Conservation (phyloP, 30 jellyfish, hydroid and myxozoan species). For the Haliclystus octoradiatus region DNA sequence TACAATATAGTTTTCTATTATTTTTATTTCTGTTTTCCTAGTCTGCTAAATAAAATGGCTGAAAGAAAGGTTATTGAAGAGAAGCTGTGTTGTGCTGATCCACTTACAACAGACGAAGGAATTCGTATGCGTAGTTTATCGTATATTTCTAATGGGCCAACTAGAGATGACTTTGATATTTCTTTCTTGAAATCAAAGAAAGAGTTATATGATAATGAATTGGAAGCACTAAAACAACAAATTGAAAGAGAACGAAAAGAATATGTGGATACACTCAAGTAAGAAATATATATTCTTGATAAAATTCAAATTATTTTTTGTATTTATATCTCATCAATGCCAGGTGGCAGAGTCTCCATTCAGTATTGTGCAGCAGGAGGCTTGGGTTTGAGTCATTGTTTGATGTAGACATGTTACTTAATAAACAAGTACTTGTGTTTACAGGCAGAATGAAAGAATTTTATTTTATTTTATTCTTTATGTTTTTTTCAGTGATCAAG, state of each 20-base stretch:
- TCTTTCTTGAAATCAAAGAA: conserved; percentile 34
- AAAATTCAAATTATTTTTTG: neutral
- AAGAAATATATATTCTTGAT: neutral
- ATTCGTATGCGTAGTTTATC: neutral
- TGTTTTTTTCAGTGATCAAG: conserved; percentile 34
- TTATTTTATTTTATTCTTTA: neutral
- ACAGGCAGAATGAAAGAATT: no score
- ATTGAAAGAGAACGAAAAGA: conserved; percentile 52
- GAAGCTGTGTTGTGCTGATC: neutral
- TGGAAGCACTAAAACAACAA: conserved; percentile 26
- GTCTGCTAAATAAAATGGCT: neutral
- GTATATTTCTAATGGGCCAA: neutral
- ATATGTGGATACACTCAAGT: conserved; percentile 71
- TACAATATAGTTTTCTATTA: no score
- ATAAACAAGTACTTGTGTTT: no score
- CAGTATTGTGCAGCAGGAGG: no score
- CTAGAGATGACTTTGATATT: conserved; percentile 28
- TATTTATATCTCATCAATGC: no score
- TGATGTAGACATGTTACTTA: no score
- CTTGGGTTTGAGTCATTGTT: no score
- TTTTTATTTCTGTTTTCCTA: neutral
- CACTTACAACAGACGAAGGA: neutral
- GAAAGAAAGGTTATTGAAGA: neutral
- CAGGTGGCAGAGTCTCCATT: no score
- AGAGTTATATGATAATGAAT: conserved; percentile 44